Conservation (phyloP, 1,140 invertebrate species). For the Macrocentrus cingulum region DNA sequence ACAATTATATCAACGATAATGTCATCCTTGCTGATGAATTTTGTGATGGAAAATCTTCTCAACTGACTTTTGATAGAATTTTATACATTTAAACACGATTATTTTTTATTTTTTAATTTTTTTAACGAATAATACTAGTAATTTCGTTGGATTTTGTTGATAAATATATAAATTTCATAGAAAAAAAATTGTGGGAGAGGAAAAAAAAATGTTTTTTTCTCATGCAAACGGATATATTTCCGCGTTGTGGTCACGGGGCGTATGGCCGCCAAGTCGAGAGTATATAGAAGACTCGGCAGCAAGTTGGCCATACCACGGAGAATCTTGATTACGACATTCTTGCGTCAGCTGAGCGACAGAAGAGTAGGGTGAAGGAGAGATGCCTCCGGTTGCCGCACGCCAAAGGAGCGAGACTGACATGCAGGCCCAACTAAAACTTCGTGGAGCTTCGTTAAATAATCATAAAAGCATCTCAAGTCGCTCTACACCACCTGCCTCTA, state of each 20-base stretch:
- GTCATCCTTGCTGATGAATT: too few relatives aligned
- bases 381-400: slow-evolving; percentile 23
- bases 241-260: slow-evolving; percentile 21
- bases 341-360: slow-evolving; percentile 26
- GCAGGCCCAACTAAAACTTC: not conserved
- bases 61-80: too few relatives aligned
- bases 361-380: too few relatives aligned
- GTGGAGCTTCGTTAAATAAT: slow-evolving; percentile 22
- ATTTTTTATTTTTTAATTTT: too few relatives aligned
- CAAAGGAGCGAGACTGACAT: slow-evolving; percentile 7
- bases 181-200: too few relatives aligned
- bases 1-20: too few relatives aligned
- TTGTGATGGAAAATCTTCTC: too few relatives aligned
- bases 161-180: too few relatives aligned
- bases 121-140: too few relatives aligned
- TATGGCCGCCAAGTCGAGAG: slow-evolving; percentile 7
- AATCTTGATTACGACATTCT: slow-evolving; percentile 25
- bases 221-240: slow-evolving; percentile 1
- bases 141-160: too few relatives aligned
- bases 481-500: slow-evolving; percentile 5
- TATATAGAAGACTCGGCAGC: not conserved
- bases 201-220: too few relatives aligned
- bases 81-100: too few relatives aligned
- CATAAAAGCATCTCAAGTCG: slow-evolving; percentile 23
- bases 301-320: slow-evolving; percentile 14